Evolutionary conservation across 2,888 invertebrate genomes (phyloP).

Genomic region (Tachina lurida): DNA sequence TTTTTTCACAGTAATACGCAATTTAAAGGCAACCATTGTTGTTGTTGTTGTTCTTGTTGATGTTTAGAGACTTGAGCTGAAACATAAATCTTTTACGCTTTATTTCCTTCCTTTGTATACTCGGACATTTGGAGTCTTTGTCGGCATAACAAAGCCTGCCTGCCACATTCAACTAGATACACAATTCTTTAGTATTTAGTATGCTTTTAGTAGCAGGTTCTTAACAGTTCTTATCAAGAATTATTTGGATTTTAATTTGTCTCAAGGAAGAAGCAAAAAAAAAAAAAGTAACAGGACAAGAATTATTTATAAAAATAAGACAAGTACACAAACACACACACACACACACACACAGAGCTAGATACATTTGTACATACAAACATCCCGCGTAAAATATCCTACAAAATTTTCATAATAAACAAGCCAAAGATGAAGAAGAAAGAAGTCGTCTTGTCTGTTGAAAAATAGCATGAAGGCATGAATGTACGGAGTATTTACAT

Average conservation of each 20-base stretch:
- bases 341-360: not conserved
- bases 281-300: too few relatives aligned
- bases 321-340: not conserved
- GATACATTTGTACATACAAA: too few relatives aligned
- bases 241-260: constrained; percentile 66
- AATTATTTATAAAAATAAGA: not conserved
- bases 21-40: not conserved
- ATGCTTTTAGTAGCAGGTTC: constrained; percentile 13
- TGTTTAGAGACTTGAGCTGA: constrained; percentile 30
- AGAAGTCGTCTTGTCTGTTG: constrained; percentile 1
- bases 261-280: not conserved
- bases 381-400: constrained; percentile 3
- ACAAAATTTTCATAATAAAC: constrained; percentile 1
- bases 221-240: constrained; percentile 63
- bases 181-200: constrained; percentile 2
- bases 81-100: constrained; percentile 68
- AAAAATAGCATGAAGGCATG: constrained; percentile 22
- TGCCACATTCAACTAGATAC: constrained; percentile 15
- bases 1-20: not conserved
- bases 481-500: constrained; percentile 56
- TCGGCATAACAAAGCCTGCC: constrained; percentile 30
- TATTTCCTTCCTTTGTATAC: constrained; percentile 49
- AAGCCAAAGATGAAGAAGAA: not conserved
- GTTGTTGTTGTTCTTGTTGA: constrained; percentile 11
- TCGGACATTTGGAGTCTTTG: constrained; percentile 43